Evolutionary conservation across 2,113 vertebrate genomes (phyloP), one percentile per base, ranked within the genome.

Genomic region (Cyrtonyx montezumae): DNA sequence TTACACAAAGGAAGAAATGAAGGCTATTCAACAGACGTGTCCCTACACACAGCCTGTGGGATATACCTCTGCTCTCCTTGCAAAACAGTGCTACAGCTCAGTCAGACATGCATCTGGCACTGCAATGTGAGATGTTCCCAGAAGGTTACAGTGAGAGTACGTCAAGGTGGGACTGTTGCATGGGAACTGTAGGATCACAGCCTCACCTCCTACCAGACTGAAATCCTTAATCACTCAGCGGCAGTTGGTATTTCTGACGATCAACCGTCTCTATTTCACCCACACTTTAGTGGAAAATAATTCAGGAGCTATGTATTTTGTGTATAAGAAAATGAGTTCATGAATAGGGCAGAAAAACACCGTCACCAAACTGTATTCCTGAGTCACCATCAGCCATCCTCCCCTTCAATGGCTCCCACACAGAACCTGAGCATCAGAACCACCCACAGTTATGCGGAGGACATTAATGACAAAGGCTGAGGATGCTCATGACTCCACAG

Each of bases 161-260:
- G 58, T 82, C 26, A 55, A 58, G 23, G 26, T 26, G 53, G 32
- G 20, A 5, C 46, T 11, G 40, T 40, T 40, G 40, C 13, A 40
- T 40, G 40, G 40, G 40, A 40, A 40, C 40, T 40, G 40, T 12
- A 5, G 40, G 40, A 13, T 40, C 40, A 40, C 12, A 13, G 40
- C 40, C 40, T 30, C 6, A 20, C 61, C 11, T 5, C 0, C 4
- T 0, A 2, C 13, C 51, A 17, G 20, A 45, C 6, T 13, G 6
- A 16, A 21, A 19, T 2, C 53, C 59, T 19, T 5, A 13, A 67
- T 59, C 15, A n/a, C 8, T 23, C 62, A 42, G 1, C 1, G 70
- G 10, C 63, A 62, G 25, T 22, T 37, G 68, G 8, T 0, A 2
- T 19, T 5, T 45, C 8, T 11, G 42, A 49, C 30, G 20, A 51